Conservation (phyloP, 2,888 invertebrate species). For the Drosophila fungiperda region DNA sequence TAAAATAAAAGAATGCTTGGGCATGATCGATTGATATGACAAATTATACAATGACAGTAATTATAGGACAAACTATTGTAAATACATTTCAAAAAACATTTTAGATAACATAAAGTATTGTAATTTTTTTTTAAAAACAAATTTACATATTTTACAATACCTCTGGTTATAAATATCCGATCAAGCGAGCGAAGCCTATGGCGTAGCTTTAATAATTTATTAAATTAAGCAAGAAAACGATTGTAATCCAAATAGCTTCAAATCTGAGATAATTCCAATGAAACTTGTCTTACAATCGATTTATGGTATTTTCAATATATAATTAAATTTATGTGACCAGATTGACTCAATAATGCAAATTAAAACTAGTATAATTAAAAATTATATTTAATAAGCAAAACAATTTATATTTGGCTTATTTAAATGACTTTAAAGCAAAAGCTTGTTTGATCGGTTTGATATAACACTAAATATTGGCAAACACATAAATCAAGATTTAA, state of each 20-base stretch:
- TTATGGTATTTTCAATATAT: neutral
- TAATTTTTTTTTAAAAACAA: neutral
- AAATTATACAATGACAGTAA: neutral
- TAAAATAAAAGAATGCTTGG: conserved; percentile 59
- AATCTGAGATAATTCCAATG: neutral
- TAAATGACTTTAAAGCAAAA: neutral
- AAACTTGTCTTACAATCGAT: neutral
- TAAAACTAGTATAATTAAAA: neutral
- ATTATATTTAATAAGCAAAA: neutral
- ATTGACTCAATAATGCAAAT: conserved; percentile 2
- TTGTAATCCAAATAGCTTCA: neutral
- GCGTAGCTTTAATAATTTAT: neutral
- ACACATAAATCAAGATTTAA: neutral
- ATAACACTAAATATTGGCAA: neutral
- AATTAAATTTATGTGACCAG: conserved; percentile 6
- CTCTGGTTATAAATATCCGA: neutral
- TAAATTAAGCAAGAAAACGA: neutral
- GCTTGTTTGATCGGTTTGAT: conserved; percentile 2
- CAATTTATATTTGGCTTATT: neutral
- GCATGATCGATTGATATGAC: conserved; percentile 39
- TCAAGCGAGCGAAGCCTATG: neutral
- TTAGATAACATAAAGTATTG: neutral
- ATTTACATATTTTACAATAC: neutral
- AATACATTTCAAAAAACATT: neutral
- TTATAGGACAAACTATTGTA: neutral